These are phyloP conservation scores for Dryobates pubescens DNA, from an alignment of 2,797 vertebrate genomes.

Conservation along the genomic window DNA sequence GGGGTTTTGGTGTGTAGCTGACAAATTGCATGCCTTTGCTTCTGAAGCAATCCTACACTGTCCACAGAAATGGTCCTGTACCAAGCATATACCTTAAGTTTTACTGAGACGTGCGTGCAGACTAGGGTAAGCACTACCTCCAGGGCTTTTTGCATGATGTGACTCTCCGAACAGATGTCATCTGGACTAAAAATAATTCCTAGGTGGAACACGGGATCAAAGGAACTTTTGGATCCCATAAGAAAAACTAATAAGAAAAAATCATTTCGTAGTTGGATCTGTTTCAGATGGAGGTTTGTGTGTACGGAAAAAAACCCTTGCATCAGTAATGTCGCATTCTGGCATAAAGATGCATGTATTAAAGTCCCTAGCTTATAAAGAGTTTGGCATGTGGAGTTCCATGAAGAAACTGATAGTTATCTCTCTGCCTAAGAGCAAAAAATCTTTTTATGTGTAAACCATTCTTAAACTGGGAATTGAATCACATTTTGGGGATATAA, in stretches of 20 bases:
- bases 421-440: neutral
- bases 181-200: neutral
- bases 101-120: neutral
- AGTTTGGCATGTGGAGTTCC: neutral
- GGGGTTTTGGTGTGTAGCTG: neutral
- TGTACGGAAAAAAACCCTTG: neutral
- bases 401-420: neutral
- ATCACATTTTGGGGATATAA: neutral
- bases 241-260: neutral
- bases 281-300: neutral
- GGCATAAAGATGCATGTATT: neutral
- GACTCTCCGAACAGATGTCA: neutral
- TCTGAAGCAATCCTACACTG: neutral
- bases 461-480: neutral
- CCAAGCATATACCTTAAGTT: neutral
- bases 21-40: neutral
- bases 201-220: neutral
- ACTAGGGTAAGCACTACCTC: neutral
- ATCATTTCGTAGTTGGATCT: neutral
- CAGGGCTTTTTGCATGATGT: neutral
- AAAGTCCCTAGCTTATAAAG: neutral
- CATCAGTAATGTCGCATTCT: neutral
- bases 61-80: neutral
- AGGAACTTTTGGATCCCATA: neutral
- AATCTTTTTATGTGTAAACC: neutral